Evolutionary conservation across 2,797 vertebrate genomes (phyloP), one percentile per base, ranked within the genome.

Genomic region (Gadopsis bispinosus): DNA sequence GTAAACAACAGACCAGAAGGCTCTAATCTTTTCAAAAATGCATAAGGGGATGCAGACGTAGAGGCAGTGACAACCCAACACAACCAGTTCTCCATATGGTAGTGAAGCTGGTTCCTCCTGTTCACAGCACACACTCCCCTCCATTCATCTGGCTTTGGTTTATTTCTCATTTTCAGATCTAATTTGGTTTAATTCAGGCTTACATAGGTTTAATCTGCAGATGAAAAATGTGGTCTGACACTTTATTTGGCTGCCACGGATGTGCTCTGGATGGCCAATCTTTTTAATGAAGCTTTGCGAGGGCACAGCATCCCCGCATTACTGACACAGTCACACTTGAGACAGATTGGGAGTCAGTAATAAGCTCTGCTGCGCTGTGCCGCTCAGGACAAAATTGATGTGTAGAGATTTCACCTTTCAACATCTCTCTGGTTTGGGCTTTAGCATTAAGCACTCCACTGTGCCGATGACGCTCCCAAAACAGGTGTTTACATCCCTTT

Each of bases 141-240:
- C 56, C 70, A 55, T 80, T 93, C 86, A 83, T 91, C 87, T 90
- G 85, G 77, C 73, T 78, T 79, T 83, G 83, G 84, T 91, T 92
- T 92, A 89, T 90, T 91, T 93, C 89, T 88, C 85, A 95, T 95
- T 95, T 95, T 95, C 87, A 83, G 71, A 91, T 92, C 83, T 94
- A 95, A 95, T 95, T 94, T 81, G 69, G 72, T 92, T 91, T 95
- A 94, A 95, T 95, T 93, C 87, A 69, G 85, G 61, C 37, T 87
- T 91, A 92, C 90, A 90, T 78, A 66, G 84, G 88, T 93, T 93
- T 95, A 95, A 95, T 95, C 92, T 91, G 87, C 68, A 55, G 81
- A 85, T 94, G 94, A 95, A 93, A 94, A 95, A 95, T 95, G 89
- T 56, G 78, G 76, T 91, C 80, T 95, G 95, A 94, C 95, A 95